These are phyloP conservation scores for Halcyon leucocephala DNA, from an alignment of 2,797 vertebrate genomes.

Conservation along the genomic window DNA sequence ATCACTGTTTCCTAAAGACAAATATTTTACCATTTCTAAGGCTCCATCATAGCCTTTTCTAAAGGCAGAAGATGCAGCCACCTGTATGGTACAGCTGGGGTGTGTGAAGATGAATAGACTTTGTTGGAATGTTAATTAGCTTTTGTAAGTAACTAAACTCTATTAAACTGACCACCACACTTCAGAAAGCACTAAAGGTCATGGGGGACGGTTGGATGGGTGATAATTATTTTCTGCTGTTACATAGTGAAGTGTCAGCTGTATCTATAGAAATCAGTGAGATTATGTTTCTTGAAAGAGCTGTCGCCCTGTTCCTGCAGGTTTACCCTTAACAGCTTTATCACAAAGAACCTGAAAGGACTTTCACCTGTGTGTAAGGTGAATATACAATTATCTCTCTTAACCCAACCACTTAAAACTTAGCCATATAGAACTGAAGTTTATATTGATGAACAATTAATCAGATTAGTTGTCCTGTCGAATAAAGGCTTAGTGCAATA, in stretches of 20 bases:
- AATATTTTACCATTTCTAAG: neutral
- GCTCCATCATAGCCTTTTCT: neutral
- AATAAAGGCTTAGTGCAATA: neutral
- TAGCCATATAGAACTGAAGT: neutral
- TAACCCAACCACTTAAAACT: neutral
- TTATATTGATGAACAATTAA: neutral
- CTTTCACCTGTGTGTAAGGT: neutral
- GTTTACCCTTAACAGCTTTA: neutral
- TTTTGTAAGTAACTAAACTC: neutral
- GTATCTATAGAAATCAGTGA: neutral
- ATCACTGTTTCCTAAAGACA: neutral
- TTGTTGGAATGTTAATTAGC: neutral
- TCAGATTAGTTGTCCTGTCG: neutral
- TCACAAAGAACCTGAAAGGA: neutral
- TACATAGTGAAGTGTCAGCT: neutral
- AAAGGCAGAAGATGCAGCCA: neutral
- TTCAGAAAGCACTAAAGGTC: neutral
- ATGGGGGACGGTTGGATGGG: neutral
- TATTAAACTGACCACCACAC: neutral
- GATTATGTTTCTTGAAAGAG: neutral
- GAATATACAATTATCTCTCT: neutral
- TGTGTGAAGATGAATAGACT: neutral
- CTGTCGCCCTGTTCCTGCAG: neutral
- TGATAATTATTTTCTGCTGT: neutral
- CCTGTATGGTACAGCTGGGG: neutral